Conservation (phyloP, 1,140 invertebrate species). For the Potamilus streckersoni region DNA sequence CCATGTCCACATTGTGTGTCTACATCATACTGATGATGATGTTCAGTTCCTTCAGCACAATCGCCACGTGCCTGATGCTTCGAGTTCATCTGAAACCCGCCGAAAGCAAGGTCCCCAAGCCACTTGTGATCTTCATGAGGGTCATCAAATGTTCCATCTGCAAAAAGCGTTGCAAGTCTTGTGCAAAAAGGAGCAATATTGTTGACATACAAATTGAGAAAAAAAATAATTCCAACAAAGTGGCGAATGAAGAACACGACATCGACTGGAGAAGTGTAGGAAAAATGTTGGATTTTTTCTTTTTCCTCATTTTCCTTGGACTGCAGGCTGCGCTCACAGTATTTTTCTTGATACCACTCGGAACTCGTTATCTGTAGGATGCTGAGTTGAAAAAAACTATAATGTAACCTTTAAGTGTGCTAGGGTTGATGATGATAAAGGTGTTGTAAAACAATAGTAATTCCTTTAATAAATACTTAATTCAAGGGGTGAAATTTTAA, state of each 20-base stretch:
- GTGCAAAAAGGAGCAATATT: background rate
- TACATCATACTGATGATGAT: constrained; percentile 19
- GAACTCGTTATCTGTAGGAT: no score
- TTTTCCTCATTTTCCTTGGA: constrained; percentile 20
- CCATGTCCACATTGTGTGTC: constrained; percentile 18
- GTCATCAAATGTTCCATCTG: constrained; percentile 22
- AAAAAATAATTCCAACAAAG: no score
- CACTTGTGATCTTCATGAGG: constrained; percentile 9
- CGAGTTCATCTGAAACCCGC: constrained; percentile 8
- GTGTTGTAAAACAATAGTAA: no score
- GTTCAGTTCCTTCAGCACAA: constrained; percentile 1
- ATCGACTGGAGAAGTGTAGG: constrained; percentile 16
- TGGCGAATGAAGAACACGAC: background rate
- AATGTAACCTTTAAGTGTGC: no score
- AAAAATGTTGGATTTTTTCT: constrained; percentile 24
- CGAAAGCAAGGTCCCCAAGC: constrained; percentile 6
- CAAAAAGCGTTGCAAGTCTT: constrained; percentile 6
- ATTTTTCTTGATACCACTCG: constrained; percentile 21
- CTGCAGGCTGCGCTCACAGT: constrained; percentile 9
- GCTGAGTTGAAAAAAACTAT: no score
- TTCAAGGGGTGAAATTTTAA: no score
- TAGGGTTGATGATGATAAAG: no score
- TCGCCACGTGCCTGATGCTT: constrained; percentile 15
- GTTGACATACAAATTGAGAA: no score
- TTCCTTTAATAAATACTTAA: no score